Percentiles rank a stretch among this genome's conserved stretches.
These are phyloP conservation scores for Enteromius viviparus DNA, from an alignment of 2,797 vertebrate genomes.

Conservation along the genomic window DNA sequence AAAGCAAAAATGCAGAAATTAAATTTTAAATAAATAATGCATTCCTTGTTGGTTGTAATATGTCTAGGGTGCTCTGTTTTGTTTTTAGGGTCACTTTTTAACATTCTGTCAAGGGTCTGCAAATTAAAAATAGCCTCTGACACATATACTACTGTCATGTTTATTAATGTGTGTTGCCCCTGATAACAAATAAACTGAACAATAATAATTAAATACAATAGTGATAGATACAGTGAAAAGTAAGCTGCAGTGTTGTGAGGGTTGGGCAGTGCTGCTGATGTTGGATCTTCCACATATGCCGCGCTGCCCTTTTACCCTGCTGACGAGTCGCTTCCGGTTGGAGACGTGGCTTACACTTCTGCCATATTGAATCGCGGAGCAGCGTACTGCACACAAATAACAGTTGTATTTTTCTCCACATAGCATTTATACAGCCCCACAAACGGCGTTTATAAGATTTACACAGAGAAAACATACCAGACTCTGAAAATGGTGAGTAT, in stretches of 20 bases:
- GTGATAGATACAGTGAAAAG: neutral
- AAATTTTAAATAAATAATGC: no score
- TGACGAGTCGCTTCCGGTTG: slow-evolving; percentile 67
- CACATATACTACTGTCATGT: no score
- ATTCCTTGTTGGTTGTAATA: no score
- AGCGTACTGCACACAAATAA: slow-evolving; percentile 41
- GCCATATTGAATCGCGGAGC: slow-evolving; percentile 81
- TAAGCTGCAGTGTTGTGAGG: neutral
- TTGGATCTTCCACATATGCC: slow-evolving; percentile 64
- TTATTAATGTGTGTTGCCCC: no score
- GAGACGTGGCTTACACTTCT: slow-evolving; percentile 71
- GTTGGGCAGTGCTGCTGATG: slow-evolving; percentile 55
- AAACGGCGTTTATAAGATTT: slow-evolving; percentile 4
- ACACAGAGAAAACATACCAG: slow-evolving; percentile 37
- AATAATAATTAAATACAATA: neutral
- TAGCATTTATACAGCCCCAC: slow-evolving; percentile 29
- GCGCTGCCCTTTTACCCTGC: slow-evolving; percentile 50
- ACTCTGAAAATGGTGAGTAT: slow-evolving; percentile 64
- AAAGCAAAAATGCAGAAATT: no score
- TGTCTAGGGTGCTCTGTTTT: no score
- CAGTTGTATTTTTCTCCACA: slow-evolving; percentile 32
- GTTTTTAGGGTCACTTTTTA: no score
- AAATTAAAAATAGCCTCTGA: no score
- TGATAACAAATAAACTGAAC: no score
- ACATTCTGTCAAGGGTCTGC: no score